phyloP scores from a whole-genome alignment of 1,140 invertebrate species.

The Parasteatoda tepidariorum region DNA sequence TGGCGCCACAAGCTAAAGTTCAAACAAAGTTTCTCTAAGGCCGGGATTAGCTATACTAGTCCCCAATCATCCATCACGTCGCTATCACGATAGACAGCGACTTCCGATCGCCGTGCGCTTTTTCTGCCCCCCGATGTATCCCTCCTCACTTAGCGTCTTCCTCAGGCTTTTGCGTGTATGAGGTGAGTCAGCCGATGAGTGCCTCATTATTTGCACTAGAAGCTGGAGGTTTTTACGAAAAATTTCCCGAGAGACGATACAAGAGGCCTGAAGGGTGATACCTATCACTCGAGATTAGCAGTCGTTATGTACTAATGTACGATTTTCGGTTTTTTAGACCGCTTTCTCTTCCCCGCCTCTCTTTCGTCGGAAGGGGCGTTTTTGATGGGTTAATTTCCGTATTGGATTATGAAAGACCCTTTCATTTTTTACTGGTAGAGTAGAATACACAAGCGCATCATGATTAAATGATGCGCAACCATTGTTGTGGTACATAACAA shows the following conservation, averaged over 20 bases:
- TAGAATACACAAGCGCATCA: not conserved
- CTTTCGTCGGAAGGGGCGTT: not conserved
- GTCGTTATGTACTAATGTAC: conserved; percentile 46
- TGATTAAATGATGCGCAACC: not conserved
- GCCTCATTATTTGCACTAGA: conserved; percentile 44
- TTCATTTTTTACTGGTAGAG: not conserved
- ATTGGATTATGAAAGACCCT: conserved; percentile 23
- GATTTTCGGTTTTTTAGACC: not conserved
- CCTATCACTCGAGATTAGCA: conserved; percentile 46
- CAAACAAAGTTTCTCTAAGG: not conserved
- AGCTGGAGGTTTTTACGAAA: conserved; percentile 41
- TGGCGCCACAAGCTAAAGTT: conserved; percentile 18
- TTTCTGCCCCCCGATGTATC: not conserved
- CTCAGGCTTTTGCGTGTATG: conserved; percentile 10
- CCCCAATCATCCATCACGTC: not conserved
- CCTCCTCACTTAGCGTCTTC: not conserved
- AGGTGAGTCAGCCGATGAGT: not conserved
- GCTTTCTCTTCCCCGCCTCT: not conserved
- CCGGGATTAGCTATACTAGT: conserved; percentile 2
- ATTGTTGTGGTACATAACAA: not conserved
- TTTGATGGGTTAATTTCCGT: conserved; percentile 55
- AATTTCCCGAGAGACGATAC: conserved; percentile 36
- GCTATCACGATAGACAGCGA: conserved; percentile 37
- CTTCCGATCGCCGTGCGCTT: conserved; percentile 13
- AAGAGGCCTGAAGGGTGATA: conserved; percentile 27